phyloP scores from a whole-genome alignment of 2,888 invertebrate species.

The Scaptomyza parva region DNA sequence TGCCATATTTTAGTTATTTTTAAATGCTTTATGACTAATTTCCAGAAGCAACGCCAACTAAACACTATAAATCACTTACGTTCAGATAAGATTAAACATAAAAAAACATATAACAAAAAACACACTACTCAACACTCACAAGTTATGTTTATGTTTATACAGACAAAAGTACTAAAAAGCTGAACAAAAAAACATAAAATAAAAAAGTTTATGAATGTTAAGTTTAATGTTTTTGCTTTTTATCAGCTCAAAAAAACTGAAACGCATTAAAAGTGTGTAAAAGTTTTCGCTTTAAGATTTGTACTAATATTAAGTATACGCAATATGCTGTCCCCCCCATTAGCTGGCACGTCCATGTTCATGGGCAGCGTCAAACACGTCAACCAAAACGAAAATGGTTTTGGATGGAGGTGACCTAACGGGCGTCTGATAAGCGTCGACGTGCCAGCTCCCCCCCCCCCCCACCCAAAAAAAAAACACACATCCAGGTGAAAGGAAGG shows the following conservation, averaged over 20 bases:
- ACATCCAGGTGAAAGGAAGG: constrained; percentile 18
- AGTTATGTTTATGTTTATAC: not conserved
- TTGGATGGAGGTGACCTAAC: constrained; percentile 14
- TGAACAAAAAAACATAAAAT: not conserved
- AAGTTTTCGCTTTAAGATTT: no score
- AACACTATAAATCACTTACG: no score
- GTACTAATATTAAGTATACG: not conserved
- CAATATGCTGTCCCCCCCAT: no score
- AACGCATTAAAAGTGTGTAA: not conserved
- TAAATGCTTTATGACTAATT: no score
- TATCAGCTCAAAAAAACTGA: not conserved
- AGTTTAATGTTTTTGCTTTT: not conserved
- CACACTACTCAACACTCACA: not conserved
- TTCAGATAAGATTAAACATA: no score
- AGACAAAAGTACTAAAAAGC: no score
- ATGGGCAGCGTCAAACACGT: not conserved
- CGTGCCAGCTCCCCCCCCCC: constrained; percentile 31
- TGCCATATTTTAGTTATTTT: no score
- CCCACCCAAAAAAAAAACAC: no score
- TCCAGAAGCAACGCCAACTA: no score
- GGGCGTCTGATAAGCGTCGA: constrained; percentile 50
- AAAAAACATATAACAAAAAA: not conserved
- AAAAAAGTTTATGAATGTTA: not conserved
- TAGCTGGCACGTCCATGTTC: not conserved
- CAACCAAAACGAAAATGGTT: not conserved